Evolutionary conservation across 2,888 invertebrate genomes (phyloP).

Genomic region (Zygothrica quintamaculata): DNA sequence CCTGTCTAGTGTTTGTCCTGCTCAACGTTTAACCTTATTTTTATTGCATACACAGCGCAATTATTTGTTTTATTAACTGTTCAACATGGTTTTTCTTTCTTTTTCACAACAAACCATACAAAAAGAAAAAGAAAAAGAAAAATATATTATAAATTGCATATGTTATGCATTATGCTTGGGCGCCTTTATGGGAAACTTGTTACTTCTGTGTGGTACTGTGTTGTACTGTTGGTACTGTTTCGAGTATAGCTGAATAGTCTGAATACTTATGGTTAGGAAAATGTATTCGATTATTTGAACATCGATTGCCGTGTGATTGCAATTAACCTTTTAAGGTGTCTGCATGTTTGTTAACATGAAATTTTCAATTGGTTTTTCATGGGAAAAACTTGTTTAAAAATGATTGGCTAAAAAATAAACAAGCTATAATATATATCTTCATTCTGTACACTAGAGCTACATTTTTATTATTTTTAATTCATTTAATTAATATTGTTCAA

Average conservation of each 20-base stretch:
- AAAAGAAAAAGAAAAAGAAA: too few species aligned
- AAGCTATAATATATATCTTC: too few species aligned
- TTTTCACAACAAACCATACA: constrained; percentile 13
- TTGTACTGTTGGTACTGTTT: too few species aligned
- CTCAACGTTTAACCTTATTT: constrained; percentile 76
- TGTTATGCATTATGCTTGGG: constrained; percentile 61
- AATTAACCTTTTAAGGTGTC: constrained; percentile 59
- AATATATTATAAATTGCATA: constrained; percentile 74
- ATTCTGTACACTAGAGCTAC: too few species aligned
- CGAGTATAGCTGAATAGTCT: constrained; percentile 7
- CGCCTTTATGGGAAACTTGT: constrained; percentile 60
- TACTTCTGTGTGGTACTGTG: constrained; percentile 42
- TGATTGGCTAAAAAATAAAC: too few species aligned
- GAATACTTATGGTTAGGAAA: constrained; percentile 15
- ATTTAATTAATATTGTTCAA: too few species aligned
- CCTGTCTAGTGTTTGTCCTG: constrained; percentile 52
- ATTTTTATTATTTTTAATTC: too few species aligned
- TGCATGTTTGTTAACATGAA: constrained; percentile 6
- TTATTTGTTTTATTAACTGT: constrained; percentile 81
- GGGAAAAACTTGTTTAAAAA: constrained; percentile 34
- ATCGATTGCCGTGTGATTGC: constrained; percentile 14
- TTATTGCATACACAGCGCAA: constrained; percentile 74
- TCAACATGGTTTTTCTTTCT: constrained; percentile 67
- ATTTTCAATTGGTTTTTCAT: constrained; percentile 13
- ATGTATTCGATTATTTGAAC: constrained; percentile 28